phyloP scores from a whole-genome alignment of 2,797 vertebrate genomes.

The Psittacula echo region DNA sequence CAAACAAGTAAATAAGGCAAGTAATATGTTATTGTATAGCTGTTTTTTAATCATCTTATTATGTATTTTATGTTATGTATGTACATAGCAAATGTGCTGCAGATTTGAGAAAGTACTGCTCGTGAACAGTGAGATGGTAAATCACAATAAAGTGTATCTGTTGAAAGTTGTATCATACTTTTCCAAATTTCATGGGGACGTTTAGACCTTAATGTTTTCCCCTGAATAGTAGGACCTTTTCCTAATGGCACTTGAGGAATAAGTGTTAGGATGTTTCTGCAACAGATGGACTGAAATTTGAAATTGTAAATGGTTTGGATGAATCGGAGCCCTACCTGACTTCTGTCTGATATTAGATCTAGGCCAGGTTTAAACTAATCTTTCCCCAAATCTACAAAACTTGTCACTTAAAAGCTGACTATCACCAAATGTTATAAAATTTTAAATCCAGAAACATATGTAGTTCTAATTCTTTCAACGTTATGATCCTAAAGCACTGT shows the following conservation, averaged over 20 bases:
- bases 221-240: neutral
- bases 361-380: neutral
- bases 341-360: neutral
- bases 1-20: constrained; percentile 17
- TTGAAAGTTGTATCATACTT: neutral
- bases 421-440: neutral
- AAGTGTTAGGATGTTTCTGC: neutral
- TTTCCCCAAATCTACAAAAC: neutral
- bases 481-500: neutral
- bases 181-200: neutral
- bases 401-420: neutral
- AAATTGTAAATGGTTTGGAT: neutral
- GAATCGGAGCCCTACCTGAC: neutral
- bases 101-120: neutral
- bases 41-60: neutral
- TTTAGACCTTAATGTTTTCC: neutral
- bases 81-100: neutral
- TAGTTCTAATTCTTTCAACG: neutral
- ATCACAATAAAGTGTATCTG: neutral
- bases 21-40: neutral
- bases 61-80: neutral
- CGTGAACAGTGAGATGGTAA: neutral
- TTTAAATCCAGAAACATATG: neutral
- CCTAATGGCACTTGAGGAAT: neutral
- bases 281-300: neutral